Conservation (phyloP, 2,113 vertebrate genomes). For the Circaetus gallicus region DNA sequence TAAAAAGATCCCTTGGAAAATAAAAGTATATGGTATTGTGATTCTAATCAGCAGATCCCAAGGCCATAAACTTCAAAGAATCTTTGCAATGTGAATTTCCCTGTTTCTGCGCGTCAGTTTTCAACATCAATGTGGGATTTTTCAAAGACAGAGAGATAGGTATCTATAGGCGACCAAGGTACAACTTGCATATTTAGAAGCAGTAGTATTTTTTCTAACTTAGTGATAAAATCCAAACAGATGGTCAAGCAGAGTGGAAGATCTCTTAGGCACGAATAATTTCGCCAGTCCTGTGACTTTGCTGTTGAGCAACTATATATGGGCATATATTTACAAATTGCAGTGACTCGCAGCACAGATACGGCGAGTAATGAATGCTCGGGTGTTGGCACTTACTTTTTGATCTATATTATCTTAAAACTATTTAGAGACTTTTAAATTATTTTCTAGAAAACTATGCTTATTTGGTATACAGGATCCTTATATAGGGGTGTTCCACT, state of each 20-base stretch:
- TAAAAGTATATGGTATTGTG: not conserved
- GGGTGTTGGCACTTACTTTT: not conserved
- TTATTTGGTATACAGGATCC: not conserved
- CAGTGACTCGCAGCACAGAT: not conserved
- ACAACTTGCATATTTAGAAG: not conserved
- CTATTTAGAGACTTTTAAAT: not conserved
- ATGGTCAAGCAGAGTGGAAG: not conserved
- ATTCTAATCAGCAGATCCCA: conserved; percentile 36
- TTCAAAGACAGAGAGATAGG: conserved; percentile 3
- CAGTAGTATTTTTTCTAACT: not conserved
- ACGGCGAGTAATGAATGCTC: not conserved
- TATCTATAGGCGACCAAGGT: not conserved
- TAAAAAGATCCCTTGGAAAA: conserved; percentile 23
- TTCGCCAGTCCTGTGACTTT: not conserved
- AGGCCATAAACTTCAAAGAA: conserved; percentile 45
- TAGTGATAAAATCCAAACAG: conserved; percentile 30
- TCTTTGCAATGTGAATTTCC: conserved; percentile 39
- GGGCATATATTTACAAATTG: not conserved
- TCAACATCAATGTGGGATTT: conserved; percentile 10
- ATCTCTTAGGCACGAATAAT: not conserved
- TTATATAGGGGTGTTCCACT: not conserved
- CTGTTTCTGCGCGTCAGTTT: not conserved
- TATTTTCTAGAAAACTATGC: not conserved
- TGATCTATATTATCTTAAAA: not conserved
- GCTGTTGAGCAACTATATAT: not conserved